Base-by-base conservation (phyloP, 2,888 invertebrate species). In the Rhagium mordax region DNA sequence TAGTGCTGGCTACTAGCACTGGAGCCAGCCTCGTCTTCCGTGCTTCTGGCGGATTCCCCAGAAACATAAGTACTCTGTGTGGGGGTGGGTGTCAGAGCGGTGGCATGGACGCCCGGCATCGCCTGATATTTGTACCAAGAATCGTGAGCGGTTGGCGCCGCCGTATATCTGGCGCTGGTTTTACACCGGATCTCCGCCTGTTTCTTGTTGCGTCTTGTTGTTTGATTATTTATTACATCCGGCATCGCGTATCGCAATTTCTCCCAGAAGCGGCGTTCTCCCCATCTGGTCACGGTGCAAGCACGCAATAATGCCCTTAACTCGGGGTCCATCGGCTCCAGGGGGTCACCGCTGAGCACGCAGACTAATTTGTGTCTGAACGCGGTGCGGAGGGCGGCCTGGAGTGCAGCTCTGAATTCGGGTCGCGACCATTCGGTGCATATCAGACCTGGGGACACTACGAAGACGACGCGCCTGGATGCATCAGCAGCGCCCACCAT, bases 261-360 rank as follows among this genome's bases (percentile, higher is more conserved):
- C 82, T 95, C 94, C 96, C 96, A 96, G 88, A 96, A 96, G 77
- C 94, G 90, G 65, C 93, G 92, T 84, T 96, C 95, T 78, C 92
- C 93, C 92, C 93, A 94, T 72, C 93, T 91, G 80, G 93, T 90
- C 82, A 92, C 92, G 66, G 91, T 91, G 89, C 94, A 91, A 87
- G 94, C 93, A 86, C 93, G 91, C 49, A 94, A 89, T 71, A 94
- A 89, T 82, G 92, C 91, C 87, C 94, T 93, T 69, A 96, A 88
- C 84, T 95, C 95, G 53, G 93, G 92, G 84, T 94, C 95, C 82
- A 94, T 91, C 80, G 92, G 91, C 85, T 93, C 92, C 49, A 93
- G 88, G 48, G 93, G 91, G 79, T 94, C 93, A 47, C 95, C 92
- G 79, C 94, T 93, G 77, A 90, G 85, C 0, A 94, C 85, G 73